Base-by-base conservation (phyloP, 1,140 invertebrate species). In the Drosophila yakuba region DNA sequence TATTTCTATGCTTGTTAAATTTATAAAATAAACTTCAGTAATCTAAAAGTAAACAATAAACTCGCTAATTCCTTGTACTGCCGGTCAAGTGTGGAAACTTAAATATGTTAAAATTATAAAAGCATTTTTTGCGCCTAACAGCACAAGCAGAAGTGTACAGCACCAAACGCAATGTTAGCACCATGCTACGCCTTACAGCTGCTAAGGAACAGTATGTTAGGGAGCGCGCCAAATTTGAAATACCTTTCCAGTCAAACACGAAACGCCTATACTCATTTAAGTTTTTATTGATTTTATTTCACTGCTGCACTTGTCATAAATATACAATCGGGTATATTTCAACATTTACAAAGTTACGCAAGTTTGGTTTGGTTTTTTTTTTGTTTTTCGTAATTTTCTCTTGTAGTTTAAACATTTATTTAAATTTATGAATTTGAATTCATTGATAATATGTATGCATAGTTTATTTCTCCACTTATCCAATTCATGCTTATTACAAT, bases 401-500 rank as follows among this genome's bases (percentile, higher is more conserved):
- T 52, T 64, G 41, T 69, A 51, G 71, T 75, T 62, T 64, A 62
- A 77, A 80, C 71, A 66, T 63, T 78, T 78, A 71, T 78, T 86
- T 86, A 67, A 85, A 63, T 81, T 85, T 74, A 82, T 88, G 82
- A 86, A 86, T 88, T 86, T 44, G 35, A 86, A 82, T 86, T 86
- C 83, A 88, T 82, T 86, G 83, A 82, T 86, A 88, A 88, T 86
- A 82, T 86, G 73, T 68, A 76, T 78, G 69, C 69, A 58, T 88
- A 82, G 67, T 86, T 82, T 61, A 39, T 20, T 68, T 51, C 35
- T 61, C 15, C n/a, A 38, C 77, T 58, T 23, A 15, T 15, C 28
- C 45, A 41, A 54, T 67, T 64, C 25, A 32, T 38, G 63, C 67
- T 71, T 71, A 68, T 77, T 86, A 78, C 74, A 86, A 61, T 73